These are phyloP conservation scores for Caligus rogercresseyi DNA, from an alignment of 1,140 invertebrate species.

Conservation along the genomic window DNA sequence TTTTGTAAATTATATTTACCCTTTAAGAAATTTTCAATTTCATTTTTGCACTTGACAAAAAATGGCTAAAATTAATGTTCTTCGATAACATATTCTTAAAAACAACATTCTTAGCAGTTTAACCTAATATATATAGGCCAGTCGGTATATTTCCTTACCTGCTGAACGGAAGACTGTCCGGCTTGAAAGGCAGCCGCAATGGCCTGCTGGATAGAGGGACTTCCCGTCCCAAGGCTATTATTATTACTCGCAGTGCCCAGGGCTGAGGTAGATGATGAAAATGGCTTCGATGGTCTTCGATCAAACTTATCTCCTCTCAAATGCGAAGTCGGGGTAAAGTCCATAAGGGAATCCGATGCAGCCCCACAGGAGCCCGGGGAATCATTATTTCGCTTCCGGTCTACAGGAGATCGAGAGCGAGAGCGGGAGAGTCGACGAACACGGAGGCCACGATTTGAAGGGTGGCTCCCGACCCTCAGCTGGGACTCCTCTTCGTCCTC, in stretches of 20 bases:
- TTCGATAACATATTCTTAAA: too few species aligned
- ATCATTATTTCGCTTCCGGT: neutral
- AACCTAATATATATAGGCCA: too few species aligned
- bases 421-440: neutral
- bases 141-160: neutral
- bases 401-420: neutral
- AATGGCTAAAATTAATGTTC: too few species aligned
- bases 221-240: neutral
- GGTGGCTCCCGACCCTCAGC: neutral
- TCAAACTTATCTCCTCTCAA: too few species aligned
- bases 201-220: neutral
- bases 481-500: neutral
- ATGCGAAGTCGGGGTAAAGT: neutral
- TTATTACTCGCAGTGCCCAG: neutral
- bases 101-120: too few species aligned
- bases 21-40: too few species aligned
- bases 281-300: neutral
- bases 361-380: neutral
- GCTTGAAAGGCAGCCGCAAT: neutral
- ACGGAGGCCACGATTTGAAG: neutral
- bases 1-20: too few species aligned
- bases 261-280: neutral
- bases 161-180: neutral
- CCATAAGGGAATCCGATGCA: neutral
- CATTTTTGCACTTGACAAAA: too few species aligned